These are phyloP conservation scores for Notocelia uddmanniana DNA, from an alignment of 2,888 invertebrate genomes.

Conservation along the genomic window DNA sequence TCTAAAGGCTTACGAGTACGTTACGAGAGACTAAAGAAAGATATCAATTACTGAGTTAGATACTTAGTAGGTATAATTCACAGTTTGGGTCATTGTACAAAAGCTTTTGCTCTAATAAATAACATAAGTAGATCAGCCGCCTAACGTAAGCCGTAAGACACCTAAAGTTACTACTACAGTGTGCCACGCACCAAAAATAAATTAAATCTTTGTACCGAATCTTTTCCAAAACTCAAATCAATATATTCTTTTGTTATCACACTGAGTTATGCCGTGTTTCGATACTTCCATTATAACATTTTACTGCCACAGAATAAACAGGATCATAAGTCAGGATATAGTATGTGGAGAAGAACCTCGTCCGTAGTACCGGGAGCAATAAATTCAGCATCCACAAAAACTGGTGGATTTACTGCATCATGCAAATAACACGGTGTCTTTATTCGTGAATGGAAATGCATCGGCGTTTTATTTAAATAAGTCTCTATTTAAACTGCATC, in stretches of 20 bases:
- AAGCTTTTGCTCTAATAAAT: too few relatives aligned
- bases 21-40: too few relatives aligned
- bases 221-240: conserved; percentile 4
- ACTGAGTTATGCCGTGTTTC: conserved; percentile 31
- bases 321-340: conserved; percentile 52
- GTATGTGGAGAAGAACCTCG: conserved; percentile 39
- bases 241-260: conserved; percentile 1
- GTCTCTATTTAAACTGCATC: conserved; percentile 36
- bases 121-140: too few relatives aligned
- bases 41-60: too few relatives aligned
- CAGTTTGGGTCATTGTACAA: too few relatives aligned
- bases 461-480: conserved; percentile 46
- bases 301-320: conserved; percentile 48
- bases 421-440: conserved; percentile 47
- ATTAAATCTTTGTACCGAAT: not conserved
- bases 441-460: conserved; percentile 40
- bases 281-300: conserved; percentile 46
- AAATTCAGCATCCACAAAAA: conserved; percentile 49
- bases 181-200: not conserved
- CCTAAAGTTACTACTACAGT: too few relatives aligned
- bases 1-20: too few relatives aligned
- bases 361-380: conserved; percentile 40
- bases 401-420: conserved; percentile 47
- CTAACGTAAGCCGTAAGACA: too few relatives aligned
- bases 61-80: too few relatives aligned